Percentiles rank a stretch among this genome's conserved stretches.
Conservation (phyloP, 2,888 invertebrate species). For the Drosophila testacea region DNA sequence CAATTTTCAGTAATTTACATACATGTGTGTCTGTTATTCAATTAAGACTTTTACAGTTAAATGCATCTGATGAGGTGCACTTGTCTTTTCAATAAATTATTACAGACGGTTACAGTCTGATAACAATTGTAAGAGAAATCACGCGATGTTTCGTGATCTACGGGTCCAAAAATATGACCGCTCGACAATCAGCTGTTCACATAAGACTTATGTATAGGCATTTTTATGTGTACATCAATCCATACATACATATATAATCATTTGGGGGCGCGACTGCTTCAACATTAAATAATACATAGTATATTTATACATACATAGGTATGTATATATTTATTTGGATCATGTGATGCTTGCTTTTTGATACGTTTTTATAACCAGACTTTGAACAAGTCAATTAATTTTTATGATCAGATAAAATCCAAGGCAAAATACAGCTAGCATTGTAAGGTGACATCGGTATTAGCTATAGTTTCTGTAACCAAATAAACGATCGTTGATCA, state of each 20-base stretch:
- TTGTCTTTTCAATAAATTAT: conserved; percentile 28
- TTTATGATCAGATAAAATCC: conserved; percentile 67
- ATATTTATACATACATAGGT: conserved; percentile 1
- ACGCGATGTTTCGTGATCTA: conserved; percentile 56
- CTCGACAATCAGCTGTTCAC: conserved; percentile 64
- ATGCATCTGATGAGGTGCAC: conserved; percentile 28
- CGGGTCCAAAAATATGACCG: no score
- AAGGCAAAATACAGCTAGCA: conserved; percentile 12
- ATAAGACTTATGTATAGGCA: neutral
- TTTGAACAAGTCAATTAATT: conserved; percentile 51
- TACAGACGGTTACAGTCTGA: conserved; percentile 31
- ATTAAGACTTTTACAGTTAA: conserved; percentile 35
- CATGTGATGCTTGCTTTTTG: conserved; percentile 62
- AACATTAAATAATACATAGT: conserved; percentile 7
- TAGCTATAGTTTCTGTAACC: conserved; percentile 8
- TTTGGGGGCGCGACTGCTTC: conserved; percentile 58
- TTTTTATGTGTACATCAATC: neutral
- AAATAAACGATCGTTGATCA: neutral
- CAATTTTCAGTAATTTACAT: conserved; percentile 24
- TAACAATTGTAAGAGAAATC: conserved; percentile 47
- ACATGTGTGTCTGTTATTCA: conserved; percentile 29
- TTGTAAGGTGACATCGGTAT: neutral
- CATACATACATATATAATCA: neutral
- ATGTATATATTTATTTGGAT: conserved; percentile 37
- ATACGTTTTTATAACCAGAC: conserved; percentile 52